Evolutionary conservation across 1,140 invertebrate species (phyloP).

Genomic region (Trichonephila clavata): DNA sequence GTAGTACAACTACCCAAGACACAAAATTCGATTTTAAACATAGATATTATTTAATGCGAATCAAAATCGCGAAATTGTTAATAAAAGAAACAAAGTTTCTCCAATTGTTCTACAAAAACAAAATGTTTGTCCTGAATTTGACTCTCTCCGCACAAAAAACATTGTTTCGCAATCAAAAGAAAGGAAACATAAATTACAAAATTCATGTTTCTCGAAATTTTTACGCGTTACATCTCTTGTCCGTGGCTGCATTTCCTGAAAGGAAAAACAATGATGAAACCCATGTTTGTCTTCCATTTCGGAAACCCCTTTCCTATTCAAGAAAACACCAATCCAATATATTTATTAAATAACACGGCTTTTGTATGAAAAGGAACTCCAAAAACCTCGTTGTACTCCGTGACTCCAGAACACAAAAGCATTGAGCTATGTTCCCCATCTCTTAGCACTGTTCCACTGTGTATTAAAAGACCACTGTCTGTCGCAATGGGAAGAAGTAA

Average conservation of each 20-base stretch:
- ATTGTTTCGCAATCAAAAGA: not conserved
- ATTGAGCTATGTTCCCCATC: not conserved
- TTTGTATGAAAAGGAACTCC: not conserved
- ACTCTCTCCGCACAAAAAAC: not conserved
- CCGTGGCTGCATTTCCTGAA: not conserved
- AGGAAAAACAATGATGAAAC: not conserved
- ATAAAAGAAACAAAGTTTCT: not conserved
- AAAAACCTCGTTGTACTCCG: not conserved
- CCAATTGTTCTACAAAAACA: not conserved
- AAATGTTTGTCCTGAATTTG: not conserved
- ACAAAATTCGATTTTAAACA: no score
- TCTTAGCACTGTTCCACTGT: not conserved
- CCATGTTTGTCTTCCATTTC: not conserved
- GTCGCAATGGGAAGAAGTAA: not conserved
- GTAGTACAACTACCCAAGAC: no score
- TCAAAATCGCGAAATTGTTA: not conserved
- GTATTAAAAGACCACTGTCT: not conserved
- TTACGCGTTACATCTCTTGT: not conserved
- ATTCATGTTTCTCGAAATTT: conserved; percentile 11
- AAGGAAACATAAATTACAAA: not conserved
- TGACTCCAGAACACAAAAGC: not conserved
- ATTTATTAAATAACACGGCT: not conserved
- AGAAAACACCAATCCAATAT: not conserved
- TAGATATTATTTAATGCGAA: no score
- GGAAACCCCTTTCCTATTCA: not conserved